Evolutionary conservation across 2,888 invertebrate species (phyloP), one percentile per base, ranked within the genome.

Genomic region (Arctia plantaginis): DNA sequence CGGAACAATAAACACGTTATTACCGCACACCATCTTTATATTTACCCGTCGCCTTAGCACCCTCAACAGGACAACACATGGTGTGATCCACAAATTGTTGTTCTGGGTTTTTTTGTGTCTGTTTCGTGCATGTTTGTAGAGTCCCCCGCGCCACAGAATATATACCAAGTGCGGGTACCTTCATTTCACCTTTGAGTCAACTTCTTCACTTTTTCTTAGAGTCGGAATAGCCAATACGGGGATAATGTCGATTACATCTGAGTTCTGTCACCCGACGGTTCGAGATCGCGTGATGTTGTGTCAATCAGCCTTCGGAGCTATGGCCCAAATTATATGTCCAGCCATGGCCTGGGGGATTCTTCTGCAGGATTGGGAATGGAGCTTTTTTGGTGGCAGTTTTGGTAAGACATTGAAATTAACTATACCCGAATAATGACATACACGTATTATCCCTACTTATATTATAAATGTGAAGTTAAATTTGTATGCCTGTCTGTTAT

Each of bases 271-370:
- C 83, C 88, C 82, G 12, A 88, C 82, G 8, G 90, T 93, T 18
- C 85, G 93, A 72, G 93, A 93, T 71, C 85, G 91, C 0, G 86
- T 93, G 55, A 84, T 94, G 85, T 78, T 94, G 35, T 86, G 85
- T 44, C 92, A 93, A 55, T 89, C 92, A 0, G 91, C 93, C 0
- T 91, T 89, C 65, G 74, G 83, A 0, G 87, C 91, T 0, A 62
- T 90, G 0, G 85, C 88, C 0, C 91, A 91, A 67, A 87, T 93
- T 13, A 55, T 92, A 20, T 81, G 89, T 0, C 91, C 93, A 1
- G 86, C 88, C 0, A 86, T 93, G 85, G 90, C 93, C 0, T 92
- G 93, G 92, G 91, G 75, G 0, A 87, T 93, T 6, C 85, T 94
- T 4, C 87, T 84, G 6, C 88, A 90, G 12, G 85, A 92, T 12